A percentile compares a stretch with the other conserved stretches of the same genome.
Evolutionary conservation across 2,113 vertebrate species (phyloP).

Genomic region (Sorex fumeus): DNA sequence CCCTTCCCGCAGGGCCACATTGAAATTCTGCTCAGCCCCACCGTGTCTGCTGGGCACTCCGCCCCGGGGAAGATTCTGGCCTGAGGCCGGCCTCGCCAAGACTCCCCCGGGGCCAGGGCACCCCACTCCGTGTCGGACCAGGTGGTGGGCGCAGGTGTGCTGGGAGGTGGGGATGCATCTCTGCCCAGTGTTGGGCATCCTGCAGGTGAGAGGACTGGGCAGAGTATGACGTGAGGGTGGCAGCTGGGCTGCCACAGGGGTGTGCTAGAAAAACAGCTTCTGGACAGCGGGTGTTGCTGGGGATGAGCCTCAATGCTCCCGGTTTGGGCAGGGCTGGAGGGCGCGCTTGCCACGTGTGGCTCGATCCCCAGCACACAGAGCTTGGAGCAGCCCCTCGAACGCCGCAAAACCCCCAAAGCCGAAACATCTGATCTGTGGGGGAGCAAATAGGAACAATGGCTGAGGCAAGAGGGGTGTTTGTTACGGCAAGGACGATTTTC

Average conservation of each 20-base stretch:
- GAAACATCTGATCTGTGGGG: background rate
- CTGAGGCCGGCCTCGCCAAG: conserved; percentile 74
- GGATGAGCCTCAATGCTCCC: background rate
- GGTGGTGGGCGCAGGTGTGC: conserved; percentile 24
- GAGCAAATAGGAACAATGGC: conserved; percentile 26
- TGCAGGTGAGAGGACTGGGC: background rate
- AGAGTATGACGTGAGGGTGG: background rate
- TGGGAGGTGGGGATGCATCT: background rate
- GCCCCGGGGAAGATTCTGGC: conserved; percentile 76
- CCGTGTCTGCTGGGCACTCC: conserved; percentile 80
- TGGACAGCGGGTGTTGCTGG: background rate
- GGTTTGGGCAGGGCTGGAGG: background rate
- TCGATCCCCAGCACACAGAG: no score
- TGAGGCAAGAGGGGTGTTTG: background rate
- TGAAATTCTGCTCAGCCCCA: conserved; percentile 82
- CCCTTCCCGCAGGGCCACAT: conserved; percentile 69
- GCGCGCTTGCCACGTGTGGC: no score
- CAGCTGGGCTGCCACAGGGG: background rate
- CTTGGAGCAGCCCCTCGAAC: no score
- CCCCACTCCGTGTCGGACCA: conserved; percentile 5
- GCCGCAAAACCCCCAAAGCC: no score
- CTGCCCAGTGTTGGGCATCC: background rate
- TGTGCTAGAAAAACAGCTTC: background rate
- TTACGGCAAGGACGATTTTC: background rate
- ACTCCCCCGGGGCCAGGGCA: conserved; percentile 43